Conservation (phyloP, 1,140 invertebrate species). For the Drosophila arizonae region DNA sequence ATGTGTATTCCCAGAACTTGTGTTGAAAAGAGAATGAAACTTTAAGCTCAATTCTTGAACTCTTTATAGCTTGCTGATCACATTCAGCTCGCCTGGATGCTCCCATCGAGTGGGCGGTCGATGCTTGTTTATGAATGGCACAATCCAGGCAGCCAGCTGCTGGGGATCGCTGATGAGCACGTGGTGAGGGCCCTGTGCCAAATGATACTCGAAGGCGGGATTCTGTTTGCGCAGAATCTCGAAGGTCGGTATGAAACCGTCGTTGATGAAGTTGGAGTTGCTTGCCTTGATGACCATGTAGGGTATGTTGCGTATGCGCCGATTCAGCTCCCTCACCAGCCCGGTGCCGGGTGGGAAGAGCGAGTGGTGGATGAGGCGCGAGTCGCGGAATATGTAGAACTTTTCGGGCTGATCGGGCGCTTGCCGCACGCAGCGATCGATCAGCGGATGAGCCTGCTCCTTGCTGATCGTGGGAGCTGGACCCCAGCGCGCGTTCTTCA, state of each 20-base stretch:
- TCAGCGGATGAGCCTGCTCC: not conserved
- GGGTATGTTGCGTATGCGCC: slow-evolving; percentile 18
- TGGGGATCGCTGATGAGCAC: slow-evolving; percentile 18
- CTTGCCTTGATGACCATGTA: slow-evolving; percentile 22
- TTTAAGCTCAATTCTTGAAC: too few relatives aligned
- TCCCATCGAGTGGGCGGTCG: slow-evolving; percentile 8
- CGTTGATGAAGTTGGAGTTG: slow-evolving; percentile 10
- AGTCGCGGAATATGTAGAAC: slow-evolving; percentile 15
- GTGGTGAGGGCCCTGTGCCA: slow-evolving; percentile 14
- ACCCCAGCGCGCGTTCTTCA: slow-evolving; percentile 15
- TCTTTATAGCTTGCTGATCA: slow-evolving; percentile 4
- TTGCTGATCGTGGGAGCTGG: slow-evolving; percentile 19
- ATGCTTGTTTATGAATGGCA: slow-evolving; percentile 21
- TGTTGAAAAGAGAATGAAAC: too few relatives aligned
- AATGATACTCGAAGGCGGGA: slow-evolving; percentile 26
- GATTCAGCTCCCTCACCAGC: slow-evolving; percentile 4
- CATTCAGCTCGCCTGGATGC: slow-evolving; percentile 4
- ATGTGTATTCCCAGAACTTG: too few relatives aligned
- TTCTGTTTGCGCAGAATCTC: slow-evolving; percentile 24
- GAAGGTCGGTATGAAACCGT: not conserved
- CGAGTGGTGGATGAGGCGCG: not conserved
- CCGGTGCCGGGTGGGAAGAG: not conserved
- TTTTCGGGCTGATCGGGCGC: not conserved
- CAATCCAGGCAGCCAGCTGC: slow-evolving; percentile 18
- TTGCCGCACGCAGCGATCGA: not conserved